Evolutionary conservation across 1,140 invertebrate genomes (phyloP), one percentile per base, ranked within the genome.

Genomic region (Drosophila nebulosa): DNA sequence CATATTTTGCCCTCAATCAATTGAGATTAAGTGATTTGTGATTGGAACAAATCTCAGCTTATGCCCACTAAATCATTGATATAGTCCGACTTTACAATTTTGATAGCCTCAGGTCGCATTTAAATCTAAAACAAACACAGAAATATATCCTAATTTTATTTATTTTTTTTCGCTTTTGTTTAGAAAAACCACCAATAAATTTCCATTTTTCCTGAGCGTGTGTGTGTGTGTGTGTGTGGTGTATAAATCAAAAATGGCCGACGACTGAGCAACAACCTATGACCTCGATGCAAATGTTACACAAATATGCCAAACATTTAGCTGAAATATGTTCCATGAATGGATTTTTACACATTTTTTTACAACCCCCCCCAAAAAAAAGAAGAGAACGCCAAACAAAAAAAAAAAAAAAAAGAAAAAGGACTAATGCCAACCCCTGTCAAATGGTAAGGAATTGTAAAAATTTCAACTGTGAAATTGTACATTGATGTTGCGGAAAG

Each of bases 241-340:
- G 64, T 73, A 86, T 86, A 86, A 88, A 86, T 86, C 81, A 86
- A 86, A 86, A 86, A 88, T 88, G 81, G 83, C 74, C 66, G 64
- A 51, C 22, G 24, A 51, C 60, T 27, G 26, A 55, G 26, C 52
- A 55, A 55, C 60, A 39, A 74, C 71, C 71, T 74, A 74, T 74
- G 71, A 74, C 63, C 71, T 61, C 71, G 52, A 81, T 80, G 70
- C 74, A 86, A 86, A 86, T 86, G 78, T 65, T 71, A 80, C 74
- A 69, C 69, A 77, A 86, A 86, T 88, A 81, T 72, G 74, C 67
- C 83, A 81, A 75, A 74, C 81, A 81, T 85, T 85, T 84, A 67
- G 65, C 73, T 51, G 58, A 72, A 79, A 74, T 63, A 67, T 74
- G 77, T 27, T 61, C 14, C 55, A 32, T 42, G 30, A 21, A 52